These are phyloP conservation scores for Platichthys stellatus DNA, from an alignment of 2,113 vertebrate genomes.

Conservation along the genomic window DNA sequence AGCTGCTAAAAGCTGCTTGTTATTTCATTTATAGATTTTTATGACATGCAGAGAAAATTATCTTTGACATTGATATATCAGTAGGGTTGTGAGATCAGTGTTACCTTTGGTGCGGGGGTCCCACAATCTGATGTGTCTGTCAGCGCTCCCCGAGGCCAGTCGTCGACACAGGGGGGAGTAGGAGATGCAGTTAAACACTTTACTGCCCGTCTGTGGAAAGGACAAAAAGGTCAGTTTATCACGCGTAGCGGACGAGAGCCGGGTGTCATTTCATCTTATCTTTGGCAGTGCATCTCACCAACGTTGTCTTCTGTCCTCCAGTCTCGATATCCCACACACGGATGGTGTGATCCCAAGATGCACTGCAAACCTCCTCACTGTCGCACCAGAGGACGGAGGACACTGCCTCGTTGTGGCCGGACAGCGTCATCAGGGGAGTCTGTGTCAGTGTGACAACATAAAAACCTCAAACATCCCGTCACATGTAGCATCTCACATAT, in stretches of 20 bases:
- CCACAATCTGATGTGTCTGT: conserved; percentile 94
- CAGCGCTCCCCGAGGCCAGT: conserved; percentile 93
- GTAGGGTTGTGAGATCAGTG: not conserved
- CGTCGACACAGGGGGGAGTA: conserved; percentile 93
- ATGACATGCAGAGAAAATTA: not conserved
- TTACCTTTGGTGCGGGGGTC: conserved; percentile 94
- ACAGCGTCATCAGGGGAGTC: conserved; percentile 94
- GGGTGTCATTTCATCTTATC: not conserved
- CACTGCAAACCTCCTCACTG: conserved; percentile 92
- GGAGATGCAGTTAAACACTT: conserved; percentile 95
- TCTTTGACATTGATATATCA: not conserved
- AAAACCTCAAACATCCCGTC: accelerated
- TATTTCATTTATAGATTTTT: not conserved
- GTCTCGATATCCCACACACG: conserved; percentile 93
- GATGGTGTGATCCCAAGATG: conserved; percentile 97
- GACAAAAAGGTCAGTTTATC: not conserved
- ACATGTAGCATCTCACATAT: not conserved
- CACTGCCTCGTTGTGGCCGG: conserved; percentile 93
- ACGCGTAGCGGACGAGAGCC: not conserved
- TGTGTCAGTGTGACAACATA: conserved; percentile 40
- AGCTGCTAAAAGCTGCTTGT: not conserved
- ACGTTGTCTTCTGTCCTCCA: conserved; percentile 86
- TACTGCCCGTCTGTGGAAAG: conserved; percentile 89
- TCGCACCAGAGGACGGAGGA: conserved; percentile 95
- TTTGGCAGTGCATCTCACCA: conserved; percentile 81